Evolutionary conservation across 2,113 vertebrate species (phyloP).

Genomic region (Pampusana beccarii): DNA sequence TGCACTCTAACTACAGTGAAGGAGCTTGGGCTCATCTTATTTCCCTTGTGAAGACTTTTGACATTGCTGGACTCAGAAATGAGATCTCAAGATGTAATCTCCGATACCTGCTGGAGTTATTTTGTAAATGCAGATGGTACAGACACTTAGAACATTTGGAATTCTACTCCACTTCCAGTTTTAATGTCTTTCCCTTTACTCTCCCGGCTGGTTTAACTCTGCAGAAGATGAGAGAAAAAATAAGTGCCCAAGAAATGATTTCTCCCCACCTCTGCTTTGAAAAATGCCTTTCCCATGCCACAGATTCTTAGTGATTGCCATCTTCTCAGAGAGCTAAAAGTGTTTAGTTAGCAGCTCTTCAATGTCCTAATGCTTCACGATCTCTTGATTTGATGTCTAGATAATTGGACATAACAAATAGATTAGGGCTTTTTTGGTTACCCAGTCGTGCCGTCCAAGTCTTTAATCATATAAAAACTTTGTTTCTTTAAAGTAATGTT

Average conservation of each 20-base stretch:
- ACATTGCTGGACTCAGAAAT: neutral
- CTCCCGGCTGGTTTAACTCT: neutral
- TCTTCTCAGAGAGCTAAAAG: neutral
- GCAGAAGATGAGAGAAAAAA: neutral
- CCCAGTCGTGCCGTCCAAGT: neutral
- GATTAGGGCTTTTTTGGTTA: constrained; percentile 40
- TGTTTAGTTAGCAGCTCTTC: constrained; percentile 3
- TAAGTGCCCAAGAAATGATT: neutral
- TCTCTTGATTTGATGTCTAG: constrained; percentile 36
- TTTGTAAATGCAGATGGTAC: neutral
- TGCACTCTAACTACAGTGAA: neutral
- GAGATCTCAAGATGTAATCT: neutral
- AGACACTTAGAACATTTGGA: neutral
- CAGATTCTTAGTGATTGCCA: neutral
- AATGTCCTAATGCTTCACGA: neutral
- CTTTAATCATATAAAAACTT: constrained; percentile 32
- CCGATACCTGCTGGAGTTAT: neutral
- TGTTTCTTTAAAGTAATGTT: constrained; percentile 25
- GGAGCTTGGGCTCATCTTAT: neutral
- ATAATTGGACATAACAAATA: constrained; percentile 63
- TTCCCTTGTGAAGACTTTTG: neutral
- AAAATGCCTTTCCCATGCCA: neutral
- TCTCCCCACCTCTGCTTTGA: neutral
- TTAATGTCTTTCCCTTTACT: neutral
- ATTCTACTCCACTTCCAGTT: neutral